Conservation (phyloP, 2,797 vertebrate genomes). For the Pseudomugil gertrudae region DNA sequence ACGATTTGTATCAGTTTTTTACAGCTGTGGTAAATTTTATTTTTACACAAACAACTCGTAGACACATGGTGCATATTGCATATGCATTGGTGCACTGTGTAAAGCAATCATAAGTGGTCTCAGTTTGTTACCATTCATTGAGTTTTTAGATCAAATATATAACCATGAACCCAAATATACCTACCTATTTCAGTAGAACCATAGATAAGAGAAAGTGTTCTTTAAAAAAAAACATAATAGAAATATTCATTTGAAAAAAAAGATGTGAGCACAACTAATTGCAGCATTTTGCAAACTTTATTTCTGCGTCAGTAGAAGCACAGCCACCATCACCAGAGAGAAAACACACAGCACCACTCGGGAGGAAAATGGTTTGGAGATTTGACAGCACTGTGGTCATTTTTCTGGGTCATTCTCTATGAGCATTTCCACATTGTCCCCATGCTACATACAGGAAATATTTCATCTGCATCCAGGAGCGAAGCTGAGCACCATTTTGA, state of each 20-base stretch:
- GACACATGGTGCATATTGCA: constrained; percentile 5
- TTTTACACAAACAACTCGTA: constrained; percentile 9
- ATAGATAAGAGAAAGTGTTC: neutral
- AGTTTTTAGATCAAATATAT: constrained; percentile 9
- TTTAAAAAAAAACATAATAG: constrained; percentile 24
- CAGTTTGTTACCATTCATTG: constrained; percentile 10
- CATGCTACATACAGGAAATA: constrained; percentile 63
- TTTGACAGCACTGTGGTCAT: constrained; percentile 63
- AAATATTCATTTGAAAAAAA: neutral
- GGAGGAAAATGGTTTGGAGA: constrained; percentile 52
- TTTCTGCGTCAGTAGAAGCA: constrained; percentile 40
- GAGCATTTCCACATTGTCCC: constrained; percentile 47
- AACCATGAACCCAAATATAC: constrained; percentile 9
- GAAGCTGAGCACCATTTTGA: constrained; percentile 60
- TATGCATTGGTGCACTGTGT: neutral
- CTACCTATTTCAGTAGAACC: constrained; percentile 23
- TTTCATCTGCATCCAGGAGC: constrained; percentile 76
- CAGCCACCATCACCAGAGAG: constrained; percentile 33
- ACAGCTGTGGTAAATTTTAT: constrained; percentile 31
- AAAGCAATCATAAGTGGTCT: neutral
- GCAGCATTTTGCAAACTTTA: constrained; percentile 43
- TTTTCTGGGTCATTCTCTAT: constrained; percentile 67
- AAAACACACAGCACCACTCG: constrained; percentile 39
- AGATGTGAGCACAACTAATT: constrained; percentile 39
- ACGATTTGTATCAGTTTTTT: constrained; percentile 33